Base-by-base conservation (phyloP, 2,797 vertebrate genomes). In the Sylvilagus floridanus region DNA sequence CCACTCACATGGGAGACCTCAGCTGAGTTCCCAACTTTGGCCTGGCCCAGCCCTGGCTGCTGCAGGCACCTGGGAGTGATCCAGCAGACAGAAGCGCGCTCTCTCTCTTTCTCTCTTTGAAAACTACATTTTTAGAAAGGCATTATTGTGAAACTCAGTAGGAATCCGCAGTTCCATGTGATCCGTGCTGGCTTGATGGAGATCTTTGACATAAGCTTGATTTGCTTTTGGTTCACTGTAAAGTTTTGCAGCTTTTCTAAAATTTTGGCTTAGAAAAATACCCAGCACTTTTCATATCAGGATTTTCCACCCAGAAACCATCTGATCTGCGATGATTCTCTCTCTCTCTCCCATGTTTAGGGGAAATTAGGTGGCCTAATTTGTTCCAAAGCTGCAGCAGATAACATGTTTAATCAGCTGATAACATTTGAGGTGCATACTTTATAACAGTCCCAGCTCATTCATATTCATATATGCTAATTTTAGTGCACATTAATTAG, bases 401-500 rank as follows among this genome's bases (percentile, higher is more conserved):
- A 86, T 93, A 60, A 93, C 79, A 91, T 52, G 95, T 97, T 94
- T 96, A 96, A 96, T 93, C 97, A 98, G 96, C 94, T 88, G 97
- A 85, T 98, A 96, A 95, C 86, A 92, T 97, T 96, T 90, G 96
- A 84, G 97, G 88, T 71, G 96, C 92, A 76, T 57, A 52, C 96
- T 50, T 37, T 82, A 17, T 88, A 32, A 84, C 86, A 63, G 77
- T 62, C 83, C 95, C 96, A 54, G 76, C 88, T 97, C 93, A 97
- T 97, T 98, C 92, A 62, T 97, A 98, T 98, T 98, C 97, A 97
- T 97, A 30, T 87, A 88, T 95, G 97, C 95, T 5, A 28, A 93
- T 78, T 97, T 97, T 93, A 97, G 96, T 32, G 37, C 93, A 93
- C 95, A 98, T 98, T 98, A 97, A 98, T 98, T 98, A 98, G 98